Evolutionary conservation across 2,888 invertebrate genomes (phyloP), one percentile per base, ranked within the genome.

Genomic region (Acronicta psi): DNA sequence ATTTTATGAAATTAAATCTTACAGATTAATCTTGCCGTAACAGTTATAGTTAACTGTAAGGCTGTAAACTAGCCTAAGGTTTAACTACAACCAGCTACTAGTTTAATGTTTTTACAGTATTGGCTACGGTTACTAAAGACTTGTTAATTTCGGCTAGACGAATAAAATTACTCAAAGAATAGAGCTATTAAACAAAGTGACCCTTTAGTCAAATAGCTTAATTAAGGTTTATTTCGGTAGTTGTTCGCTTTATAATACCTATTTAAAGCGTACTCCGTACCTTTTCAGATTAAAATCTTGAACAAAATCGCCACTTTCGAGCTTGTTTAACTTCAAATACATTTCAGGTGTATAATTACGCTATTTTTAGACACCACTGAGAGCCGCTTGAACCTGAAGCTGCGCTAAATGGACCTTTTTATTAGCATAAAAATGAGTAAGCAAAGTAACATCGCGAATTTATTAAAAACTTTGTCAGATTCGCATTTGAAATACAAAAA

Each of bases 401-500:
- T 52, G 40, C 25, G 65, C 31, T 58, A 43, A 70, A 70, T 65
- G 53, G 51, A 70, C 58, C 65, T 41, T 54, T 25, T 34, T 54
- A 64, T 57, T 57, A 50, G 46, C 46, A 47, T 65, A 42, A 46
- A 70, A 67, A 67, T 53, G 55, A 54, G 44, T 37, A 61, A 52
- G 53, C 53, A 62, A 67, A 59, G 53, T 49, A 57, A 36, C 38
- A 47, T 59, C 36, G 34, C 17, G 37, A 46, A 69, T 66, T 51
- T 65, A 57, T 61, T 54, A 45, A 52, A 49, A 23, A 40, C 54
- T 57, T 69, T 61, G 61, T 73, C 56, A 67, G 62, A 66, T 64
- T 44, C 53, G 50, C 49, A 53, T 62, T 68, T 54, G n/a, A 47
- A 58, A 54, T 59, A 68, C 50, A 66, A 71, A 71, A 58, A 70